Base-by-base conservation (phyloP, 2,113 vertebrate species). In the Caranx ignobilis region DNA sequence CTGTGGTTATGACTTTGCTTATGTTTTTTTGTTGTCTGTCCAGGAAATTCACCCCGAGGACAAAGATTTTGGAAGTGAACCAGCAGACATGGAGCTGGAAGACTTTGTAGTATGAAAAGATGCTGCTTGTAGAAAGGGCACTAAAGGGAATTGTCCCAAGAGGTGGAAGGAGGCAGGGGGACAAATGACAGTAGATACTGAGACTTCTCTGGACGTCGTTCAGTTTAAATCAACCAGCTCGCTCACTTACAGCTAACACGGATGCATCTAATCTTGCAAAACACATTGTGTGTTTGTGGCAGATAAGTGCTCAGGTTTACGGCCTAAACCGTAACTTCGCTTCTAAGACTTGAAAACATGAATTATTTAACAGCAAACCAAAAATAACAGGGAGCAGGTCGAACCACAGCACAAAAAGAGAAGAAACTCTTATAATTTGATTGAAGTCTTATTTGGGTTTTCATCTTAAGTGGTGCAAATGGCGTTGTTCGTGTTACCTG, bases 11-110 rank as follows among this genome's bases (percentile, higher is more conserved):
- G 35, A 54, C 65, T 67, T 26, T 0, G 6, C 37, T 70, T 21
- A 12, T 62, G 62, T 45, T 37, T 26, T 45, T 80, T 62, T 59
- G n/a, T 31, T 75, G 60, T 56, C 41, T 34, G 52, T 79, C 67
- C 37, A 67, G 26, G 48, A 75, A 75, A 72, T 55, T 47, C 32
- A 3, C 60, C 59, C 67, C 0, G 4, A 63, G 59, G 71, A 75
- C 41, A 64, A 47, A n/a, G 41, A 60, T 59, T 59, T 76, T 60
- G 21, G 50, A 79, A 75, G 37, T 63, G 31, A 52, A 77, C 11
- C 70, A 79, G 47, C 64, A 77, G 61, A 70, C 39, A 39, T 39
- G 41, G 31, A 72, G 50, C 75, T 70, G 39, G 8, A 61, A 61
- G 67, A 48, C 72, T 71, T 16, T 60, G 52, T 65, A 47, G 21